Evolutionary conservation across 2,113 vertebrate genomes (phyloP).

Genomic region (Hirundichthys speculiger): DNA sequence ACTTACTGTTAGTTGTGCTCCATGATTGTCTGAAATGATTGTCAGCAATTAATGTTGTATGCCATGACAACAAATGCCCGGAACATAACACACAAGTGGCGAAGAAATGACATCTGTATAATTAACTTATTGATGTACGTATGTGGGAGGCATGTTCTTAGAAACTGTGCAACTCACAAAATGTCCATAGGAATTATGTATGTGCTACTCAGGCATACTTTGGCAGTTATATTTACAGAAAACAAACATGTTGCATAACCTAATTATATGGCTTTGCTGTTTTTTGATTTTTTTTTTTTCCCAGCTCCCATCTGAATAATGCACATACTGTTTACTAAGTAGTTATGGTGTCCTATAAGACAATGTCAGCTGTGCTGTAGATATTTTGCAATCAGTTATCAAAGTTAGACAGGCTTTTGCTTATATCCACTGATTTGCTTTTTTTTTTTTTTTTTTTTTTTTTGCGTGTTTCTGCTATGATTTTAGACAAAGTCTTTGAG

Average conservation of each 20-base stretch:
- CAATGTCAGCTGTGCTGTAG: too few species aligned
- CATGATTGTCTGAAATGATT: constrained; percentile 37
- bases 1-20: constrained; percentile 5
- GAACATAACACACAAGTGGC: constrained; percentile 43
- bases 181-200: constrained; percentile 31
- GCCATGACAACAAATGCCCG: constrained; percentile 56
- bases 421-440: too few species aligned
- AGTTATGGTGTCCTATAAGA: too few species aligned
- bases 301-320: too few species aligned
- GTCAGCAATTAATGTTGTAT: constrained; percentile 42
- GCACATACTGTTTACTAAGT: too few species aligned
- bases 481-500: too few species aligned
- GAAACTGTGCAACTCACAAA: constrained; percentile 9
- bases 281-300: not conserved
- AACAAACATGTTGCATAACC: constrained; percentile 14
- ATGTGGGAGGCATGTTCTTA: constrained; percentile 46
- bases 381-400: too few species aligned
- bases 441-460: too few species aligned
- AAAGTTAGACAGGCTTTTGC: too few species aligned
- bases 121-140: constrained; percentile 58
- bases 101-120: constrained; percentile 60
- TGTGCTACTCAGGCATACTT: constrained; percentile 15
- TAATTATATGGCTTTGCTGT: constrained; percentile 2
- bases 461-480: too few species aligned
- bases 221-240: constrained; percentile 32